These are phyloP conservation scores for Zeugodacus cucurbitae DNA, from an alignment of 1,140 invertebrate species.

Conservation along the genomic window DNA sequence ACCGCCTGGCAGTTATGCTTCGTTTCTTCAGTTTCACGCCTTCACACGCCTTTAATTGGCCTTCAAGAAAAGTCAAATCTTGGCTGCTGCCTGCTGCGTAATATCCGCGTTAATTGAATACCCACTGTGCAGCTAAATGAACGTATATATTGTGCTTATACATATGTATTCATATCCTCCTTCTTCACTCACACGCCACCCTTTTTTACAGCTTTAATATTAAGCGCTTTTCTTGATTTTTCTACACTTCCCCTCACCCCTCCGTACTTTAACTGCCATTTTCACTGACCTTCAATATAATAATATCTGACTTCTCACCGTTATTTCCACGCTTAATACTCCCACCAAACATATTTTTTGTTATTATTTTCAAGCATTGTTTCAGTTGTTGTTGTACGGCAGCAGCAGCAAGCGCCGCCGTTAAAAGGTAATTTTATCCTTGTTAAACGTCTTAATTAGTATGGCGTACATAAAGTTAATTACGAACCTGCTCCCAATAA, in stretches of 20 bases:
- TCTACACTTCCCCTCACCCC: not conserved
- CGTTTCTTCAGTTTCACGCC: not conserved
- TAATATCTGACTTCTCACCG: not conserved
- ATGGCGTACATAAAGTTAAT: constrained; percentile 41
- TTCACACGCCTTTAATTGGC: constrained; percentile 22
- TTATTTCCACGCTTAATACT: not conserved
- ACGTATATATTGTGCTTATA: not conserved
- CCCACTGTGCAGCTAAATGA: not conserved
- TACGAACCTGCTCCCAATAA: constrained; percentile 40
- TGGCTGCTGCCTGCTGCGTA: not conserved
- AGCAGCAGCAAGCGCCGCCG: not conserved
- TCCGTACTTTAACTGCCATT: not conserved
- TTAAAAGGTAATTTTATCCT: constrained; percentile 40
- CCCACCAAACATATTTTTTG: not conserved
- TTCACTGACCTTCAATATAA: not conserved
- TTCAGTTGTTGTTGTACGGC: not conserved
- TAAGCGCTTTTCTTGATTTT: not conserved
- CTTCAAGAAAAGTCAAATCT: not conserved
- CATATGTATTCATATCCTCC: not conserved
- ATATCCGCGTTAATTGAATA: constrained; percentile 11
- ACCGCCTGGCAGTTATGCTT: not conserved
- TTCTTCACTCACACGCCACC: not conserved
- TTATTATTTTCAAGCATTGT: constrained; percentile 1
- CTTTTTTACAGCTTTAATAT: not conserved
- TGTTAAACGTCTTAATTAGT: constrained; percentile 44